A percentile compares a stretch with the other conserved stretches of the same genome.
phyloP scores from a whole-genome alignment of 2,113 vertebrate species.

The Muntiacus reevesi region DNA sequence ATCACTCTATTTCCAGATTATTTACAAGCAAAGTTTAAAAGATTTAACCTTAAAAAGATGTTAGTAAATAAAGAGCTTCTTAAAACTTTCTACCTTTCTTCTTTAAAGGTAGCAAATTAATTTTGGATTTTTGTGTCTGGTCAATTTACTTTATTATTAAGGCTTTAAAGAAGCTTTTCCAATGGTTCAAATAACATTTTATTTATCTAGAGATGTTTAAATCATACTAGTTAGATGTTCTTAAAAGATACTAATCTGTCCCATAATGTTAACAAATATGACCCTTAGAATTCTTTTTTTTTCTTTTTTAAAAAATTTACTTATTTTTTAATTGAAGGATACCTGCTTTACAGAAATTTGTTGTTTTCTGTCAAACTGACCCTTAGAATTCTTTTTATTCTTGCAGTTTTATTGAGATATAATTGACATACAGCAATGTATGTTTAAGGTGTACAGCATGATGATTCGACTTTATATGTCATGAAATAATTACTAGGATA shows the following conservation, averaged over 20 bases:
- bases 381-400: not conserved
- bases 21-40: not conserved
- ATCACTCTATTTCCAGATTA: not conserved
- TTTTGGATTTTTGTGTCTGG: slow-evolving; percentile 19
- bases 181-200: not conserved
- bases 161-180: slow-evolving; percentile 22
- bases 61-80: not conserved
- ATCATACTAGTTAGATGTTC: not conserved
- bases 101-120: slow-evolving; percentile 17
- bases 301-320: not conserved
- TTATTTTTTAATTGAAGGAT: not conserved
- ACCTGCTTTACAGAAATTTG: not conserved
- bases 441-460: not conserved
- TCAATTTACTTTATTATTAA: slow-evolving; percentile 7
- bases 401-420: not conserved
- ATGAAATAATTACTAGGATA: not conserved
- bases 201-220: slow-evolving; percentile 8
- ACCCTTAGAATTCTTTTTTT: not conserved
- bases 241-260: not conserved
- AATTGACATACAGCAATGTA: not conserved
- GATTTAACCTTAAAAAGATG: not conserved
- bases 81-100: slow-evolving; percentile 4
- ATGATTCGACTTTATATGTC: not conserved
- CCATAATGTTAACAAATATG: not conserved
- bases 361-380: not conserved